These are phyloP conservation scores for Saccostrea cuccullata DNA, from an alignment of 1,140 invertebrate species.

Conservation along the genomic window DNA sequence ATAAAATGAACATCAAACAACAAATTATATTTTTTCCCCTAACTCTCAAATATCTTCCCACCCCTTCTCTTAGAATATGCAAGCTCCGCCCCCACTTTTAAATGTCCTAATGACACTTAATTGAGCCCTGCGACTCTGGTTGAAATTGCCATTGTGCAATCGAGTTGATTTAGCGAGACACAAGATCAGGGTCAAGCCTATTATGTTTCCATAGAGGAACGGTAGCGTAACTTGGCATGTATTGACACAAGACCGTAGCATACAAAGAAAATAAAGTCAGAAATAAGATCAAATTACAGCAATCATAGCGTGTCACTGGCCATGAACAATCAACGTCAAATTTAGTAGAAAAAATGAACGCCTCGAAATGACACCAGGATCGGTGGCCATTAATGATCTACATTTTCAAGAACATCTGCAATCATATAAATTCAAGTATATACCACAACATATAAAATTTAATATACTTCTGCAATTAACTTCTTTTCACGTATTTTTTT, in stretches of 20 bases:
- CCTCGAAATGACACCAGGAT: conserved; percentile 47
- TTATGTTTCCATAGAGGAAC: conserved; percentile 40
- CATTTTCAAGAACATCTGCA: conserved; percentile 37
- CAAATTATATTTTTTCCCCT: conserved; percentile 27
- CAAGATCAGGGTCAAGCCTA: conserved; percentile 41
- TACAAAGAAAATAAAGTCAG: conserved; percentile 36
- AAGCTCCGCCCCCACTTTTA: conserved; percentile 11
- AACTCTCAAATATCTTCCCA: not conserved
- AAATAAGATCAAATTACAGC: conserved; percentile 36
- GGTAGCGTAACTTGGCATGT: conserved; percentile 33
- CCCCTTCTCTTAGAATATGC: conserved; percentile 2
- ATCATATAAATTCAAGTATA: not conserved
- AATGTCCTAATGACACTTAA: conserved; percentile 28
- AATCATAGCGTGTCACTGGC: conserved; percentile 41
- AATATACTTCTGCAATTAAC: not conserved
- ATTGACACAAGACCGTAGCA: conserved; percentile 31
- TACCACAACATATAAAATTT: not conserved
- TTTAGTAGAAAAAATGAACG: conserved; percentile 45
- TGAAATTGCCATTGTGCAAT: conserved; percentile 34
- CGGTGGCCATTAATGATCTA: conserved; percentile 34
- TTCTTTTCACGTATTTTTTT: not conserved
- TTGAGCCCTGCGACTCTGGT: conserved; percentile 22
- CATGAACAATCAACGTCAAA: conserved; percentile 45
- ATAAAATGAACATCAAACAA: not conserved
- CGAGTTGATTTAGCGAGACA: conserved; percentile 17